phyloP scores from a whole-genome alignment of 2,888 invertebrate species.

The Philhelius pedissequus region DNA sequence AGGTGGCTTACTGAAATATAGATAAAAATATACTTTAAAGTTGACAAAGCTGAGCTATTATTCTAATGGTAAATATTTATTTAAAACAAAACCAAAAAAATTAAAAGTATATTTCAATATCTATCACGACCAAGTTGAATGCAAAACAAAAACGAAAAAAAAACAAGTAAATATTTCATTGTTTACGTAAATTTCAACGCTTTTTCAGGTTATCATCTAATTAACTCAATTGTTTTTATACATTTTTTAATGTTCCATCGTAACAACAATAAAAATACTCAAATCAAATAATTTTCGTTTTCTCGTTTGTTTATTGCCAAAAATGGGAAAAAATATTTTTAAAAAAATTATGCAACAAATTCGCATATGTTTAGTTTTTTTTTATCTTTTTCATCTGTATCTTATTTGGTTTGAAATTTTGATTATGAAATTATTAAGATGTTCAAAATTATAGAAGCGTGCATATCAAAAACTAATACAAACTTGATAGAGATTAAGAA shows the following conservation, averaged over 20 bases:
- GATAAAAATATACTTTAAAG: neutral
- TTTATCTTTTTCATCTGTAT: neutral
- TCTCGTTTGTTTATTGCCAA: neutral
- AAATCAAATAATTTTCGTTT: neutral
- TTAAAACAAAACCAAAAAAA: neutral
- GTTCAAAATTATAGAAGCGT: too few relatives aligned
- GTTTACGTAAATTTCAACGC: neutral
- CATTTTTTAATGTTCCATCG: neutral
- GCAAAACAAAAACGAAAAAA: neutral
- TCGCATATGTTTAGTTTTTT: neutral
- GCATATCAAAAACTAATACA: too few relatives aligned
- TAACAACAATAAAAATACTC: neutral
- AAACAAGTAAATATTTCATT: neutral
- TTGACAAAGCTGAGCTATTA: constrained; percentile 1
- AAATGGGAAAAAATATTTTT: neutral
- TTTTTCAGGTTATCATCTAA: neutral
- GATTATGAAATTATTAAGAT: too few relatives aligned
- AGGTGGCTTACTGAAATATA: neutral
- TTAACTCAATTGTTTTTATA: neutral
- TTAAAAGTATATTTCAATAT: neutral
- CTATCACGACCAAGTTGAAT: neutral
- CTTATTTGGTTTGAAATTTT: neutral
- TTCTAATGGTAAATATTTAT: constrained; percentile 15
- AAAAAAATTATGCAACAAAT: neutral
- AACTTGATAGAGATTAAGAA: too few relatives aligned